Evolutionary conservation across 2,888 invertebrate species (phyloP), one percentile per base, ranked within the genome.

Genomic region (Tridacna crocea): DNA sequence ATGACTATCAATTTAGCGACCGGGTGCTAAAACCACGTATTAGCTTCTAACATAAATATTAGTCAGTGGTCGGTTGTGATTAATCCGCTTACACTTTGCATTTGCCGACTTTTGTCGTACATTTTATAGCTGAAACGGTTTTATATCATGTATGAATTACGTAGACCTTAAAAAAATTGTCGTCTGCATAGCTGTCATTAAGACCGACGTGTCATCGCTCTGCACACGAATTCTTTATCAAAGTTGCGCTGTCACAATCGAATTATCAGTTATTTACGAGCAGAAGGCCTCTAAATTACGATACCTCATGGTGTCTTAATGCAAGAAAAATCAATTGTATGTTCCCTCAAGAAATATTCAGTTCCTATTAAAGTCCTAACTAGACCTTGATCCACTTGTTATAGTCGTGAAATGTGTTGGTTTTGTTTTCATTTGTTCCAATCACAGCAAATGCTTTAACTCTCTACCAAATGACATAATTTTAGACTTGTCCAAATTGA

Each of bases 221-320:
- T 55, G 55, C 19, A 70, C 51, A 51, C 12, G 47, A 70, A 51
- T 13, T 22, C n/a, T 70, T 48, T 51, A 70, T 70, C 70, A 70
- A 61, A 46, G 61, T 74, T 60, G 61, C 26, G 46, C 47, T 77
- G 77, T 77, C 72, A 48, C 47, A 47, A 26, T 77, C 70, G 60
- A 58, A 58, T 77, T 77, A 72, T 72, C 36, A 24, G 70, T 61
- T 77, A 61, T 77, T 77, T 77, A 77, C 60, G 77, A 77, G 77
- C 46, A 51, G 36, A 12, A 36, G 48, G 58, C 13, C 48, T 48
- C 47, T 22, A 78, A 63, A 61, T 63, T 58, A 61, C 47, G 26
- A 22, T 51, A 51, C 78, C 78, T 65, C 78, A 78, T 78, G 78
- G 72, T 72, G 78, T 46, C 51, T 72, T 26, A 51, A 70, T n/a